These are phyloP conservation scores for Pseudochirops cupreus DNA, from an alignment of 2,797 vertebrate species.

Conservation along the genomic window DNA sequence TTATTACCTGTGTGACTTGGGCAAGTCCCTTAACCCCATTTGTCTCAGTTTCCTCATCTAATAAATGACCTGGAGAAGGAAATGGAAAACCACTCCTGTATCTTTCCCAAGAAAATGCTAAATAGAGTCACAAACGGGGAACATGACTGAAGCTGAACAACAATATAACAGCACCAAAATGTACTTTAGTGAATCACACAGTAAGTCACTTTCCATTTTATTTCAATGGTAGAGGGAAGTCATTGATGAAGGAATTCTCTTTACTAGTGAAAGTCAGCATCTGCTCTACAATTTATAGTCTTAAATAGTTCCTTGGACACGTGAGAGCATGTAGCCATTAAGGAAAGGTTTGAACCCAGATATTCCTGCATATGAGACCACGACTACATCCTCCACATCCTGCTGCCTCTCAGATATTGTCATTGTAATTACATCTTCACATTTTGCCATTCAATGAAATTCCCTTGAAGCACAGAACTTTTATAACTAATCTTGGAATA, in stretches of 20 bases:
- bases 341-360: not conserved
- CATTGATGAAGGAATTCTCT: no score
- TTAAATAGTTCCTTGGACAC: no score
- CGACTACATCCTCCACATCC: not conserved
- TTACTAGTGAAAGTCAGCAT: no score
- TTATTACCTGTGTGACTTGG: not conserved
- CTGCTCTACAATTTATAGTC: no score
- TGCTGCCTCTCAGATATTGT: not conserved
- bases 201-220: no score
- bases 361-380: not conserved
- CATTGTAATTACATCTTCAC: not conserved
- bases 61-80: not conserved
- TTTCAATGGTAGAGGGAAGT: no score
- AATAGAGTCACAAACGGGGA: not conserved
- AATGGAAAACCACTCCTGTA: rapidly evolving
- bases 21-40: not conserved
- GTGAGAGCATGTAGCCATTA: no score
- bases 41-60: not conserved
- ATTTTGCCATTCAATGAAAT: no score
- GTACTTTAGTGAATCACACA: no score
- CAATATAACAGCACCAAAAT: no score
- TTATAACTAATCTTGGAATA: no score
- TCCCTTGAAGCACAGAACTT: no score
- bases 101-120: not conserved
- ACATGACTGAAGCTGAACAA: not conserved